Evolutionary conservation across 2,888 invertebrate genomes (phyloP), one percentile per base, ranked within the genome.

Genomic region (Nycteola revayana): DNA sequence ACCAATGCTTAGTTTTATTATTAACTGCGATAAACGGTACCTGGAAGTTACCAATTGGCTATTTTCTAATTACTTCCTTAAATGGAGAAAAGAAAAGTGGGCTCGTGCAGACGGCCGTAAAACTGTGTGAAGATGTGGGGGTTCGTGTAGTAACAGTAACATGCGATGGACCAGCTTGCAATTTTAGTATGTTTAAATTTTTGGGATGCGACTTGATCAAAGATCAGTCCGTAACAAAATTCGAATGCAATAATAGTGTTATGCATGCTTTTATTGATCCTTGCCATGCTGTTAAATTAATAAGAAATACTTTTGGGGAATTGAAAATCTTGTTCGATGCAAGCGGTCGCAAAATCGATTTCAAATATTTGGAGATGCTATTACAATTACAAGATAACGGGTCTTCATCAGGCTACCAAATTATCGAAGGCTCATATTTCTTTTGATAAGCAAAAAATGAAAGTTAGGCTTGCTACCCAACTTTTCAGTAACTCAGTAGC

Each of bases 381-480:
- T 20, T 21, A 9, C 2, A 32, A 4, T 1, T 37, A 9, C 28
- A 37, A 23, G 22, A 32, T 23, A 18, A 7, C 9, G 22, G 32
- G 18, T 1, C 8, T 25, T 1, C 32, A 37, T 29, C 17, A 32
- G 5, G 32, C 25, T 0, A 37, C 24, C 1, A 37, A 32, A 32
- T 9, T 37, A 22, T 4, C 4, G 1, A 1, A 25, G 2, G 5
- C n/a, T 1, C 32, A 32, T 8, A 25, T 37, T 1, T 1, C n/a
- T 2, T 37, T 32, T 18, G 3, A 1, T 1, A 25, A 9, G 6
- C 25, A 37, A 25, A 32, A 22, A 14, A 26, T 29, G 28, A 32
- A 32, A 3, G 32, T 32, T 5, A 9, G n/a, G 1, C 25, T 37
- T 2, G 37, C 37, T 1, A 28, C 37, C 1, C 32, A 37, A 17